phyloP scores from a whole-genome alignment of 2,113 vertebrate genomes.

The Neogale vison region DNA sequence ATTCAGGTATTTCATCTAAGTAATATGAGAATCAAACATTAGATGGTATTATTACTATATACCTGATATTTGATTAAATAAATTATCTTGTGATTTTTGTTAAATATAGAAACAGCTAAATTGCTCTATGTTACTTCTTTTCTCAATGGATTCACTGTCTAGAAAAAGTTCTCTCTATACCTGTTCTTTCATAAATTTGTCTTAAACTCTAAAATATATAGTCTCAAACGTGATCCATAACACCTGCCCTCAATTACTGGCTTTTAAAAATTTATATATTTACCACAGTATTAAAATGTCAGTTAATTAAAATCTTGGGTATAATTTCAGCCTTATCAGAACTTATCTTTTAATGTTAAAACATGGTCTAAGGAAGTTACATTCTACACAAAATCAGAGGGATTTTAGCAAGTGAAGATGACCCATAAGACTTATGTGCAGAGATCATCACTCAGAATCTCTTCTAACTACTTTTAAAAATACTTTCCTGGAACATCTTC shows the following conservation, averaged over 20 bases:
- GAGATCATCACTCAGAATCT: background rate
- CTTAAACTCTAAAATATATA: background rate
- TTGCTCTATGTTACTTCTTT: background rate
- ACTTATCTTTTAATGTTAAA: background rate
- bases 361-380: background rate
- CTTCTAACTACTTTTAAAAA: background rate
- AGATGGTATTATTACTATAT: background rate
- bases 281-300: background rate
- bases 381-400: background rate
- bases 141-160: background rate
- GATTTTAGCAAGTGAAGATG: background rate
- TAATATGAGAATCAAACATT: background rate
- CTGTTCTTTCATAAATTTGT: background rate
- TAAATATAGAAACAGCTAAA: background rate
- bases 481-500: background rate
- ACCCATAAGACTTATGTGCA: background rate
- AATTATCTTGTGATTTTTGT: background rate
- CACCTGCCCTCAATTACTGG: background rate
- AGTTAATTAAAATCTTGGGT: background rate
- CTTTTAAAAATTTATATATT: background rate
- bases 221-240: background rate
- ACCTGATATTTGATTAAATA: background rate
- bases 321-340: background rate
- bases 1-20: background rate
- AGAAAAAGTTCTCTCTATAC: background rate